Conservation (phyloP, 2,797 vertebrate genomes). For the Delichon dasypus region DNA sequence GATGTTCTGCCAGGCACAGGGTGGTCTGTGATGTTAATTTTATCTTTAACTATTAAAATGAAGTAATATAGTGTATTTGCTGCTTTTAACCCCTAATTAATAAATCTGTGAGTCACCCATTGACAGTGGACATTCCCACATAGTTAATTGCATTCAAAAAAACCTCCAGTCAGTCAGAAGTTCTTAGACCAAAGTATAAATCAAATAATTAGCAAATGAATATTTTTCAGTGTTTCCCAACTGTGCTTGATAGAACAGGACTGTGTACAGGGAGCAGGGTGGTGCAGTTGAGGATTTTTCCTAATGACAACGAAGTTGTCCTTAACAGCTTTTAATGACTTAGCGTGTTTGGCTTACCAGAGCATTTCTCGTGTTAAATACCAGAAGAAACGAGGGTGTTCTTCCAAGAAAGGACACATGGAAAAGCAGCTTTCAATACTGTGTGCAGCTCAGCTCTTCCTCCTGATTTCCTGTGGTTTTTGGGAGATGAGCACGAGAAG, state of each 20-base stretch:
- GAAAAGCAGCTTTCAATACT: neutral
- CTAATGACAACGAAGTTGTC: neutral
- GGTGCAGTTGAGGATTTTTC: neutral
- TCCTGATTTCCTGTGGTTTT: neutral
- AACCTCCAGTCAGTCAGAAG: neutral
- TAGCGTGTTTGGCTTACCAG: neutral
- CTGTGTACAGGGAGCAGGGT: neutral
- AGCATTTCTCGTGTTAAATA: neutral
- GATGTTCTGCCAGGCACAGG: neutral
- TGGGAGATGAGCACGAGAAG: neutral
- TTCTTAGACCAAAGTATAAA: neutral
- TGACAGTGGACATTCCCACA: neutral
- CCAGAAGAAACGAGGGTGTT: neutral
- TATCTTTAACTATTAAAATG: neutral
- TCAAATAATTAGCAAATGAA: neutral
- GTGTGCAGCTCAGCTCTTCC: neutral
- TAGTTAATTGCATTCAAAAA: neutral
- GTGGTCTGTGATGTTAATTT: neutral
- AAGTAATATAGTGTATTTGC: neutral
- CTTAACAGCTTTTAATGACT: neutral
- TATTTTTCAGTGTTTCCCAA: neutral
- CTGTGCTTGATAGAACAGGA: neutral
- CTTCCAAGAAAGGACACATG: neutral
- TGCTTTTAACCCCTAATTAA: neutral
- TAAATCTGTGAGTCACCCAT: neutral